Conservation (phyloP, 1,140 invertebrate genomes). For the Drosophila kohkoa region DNA sequence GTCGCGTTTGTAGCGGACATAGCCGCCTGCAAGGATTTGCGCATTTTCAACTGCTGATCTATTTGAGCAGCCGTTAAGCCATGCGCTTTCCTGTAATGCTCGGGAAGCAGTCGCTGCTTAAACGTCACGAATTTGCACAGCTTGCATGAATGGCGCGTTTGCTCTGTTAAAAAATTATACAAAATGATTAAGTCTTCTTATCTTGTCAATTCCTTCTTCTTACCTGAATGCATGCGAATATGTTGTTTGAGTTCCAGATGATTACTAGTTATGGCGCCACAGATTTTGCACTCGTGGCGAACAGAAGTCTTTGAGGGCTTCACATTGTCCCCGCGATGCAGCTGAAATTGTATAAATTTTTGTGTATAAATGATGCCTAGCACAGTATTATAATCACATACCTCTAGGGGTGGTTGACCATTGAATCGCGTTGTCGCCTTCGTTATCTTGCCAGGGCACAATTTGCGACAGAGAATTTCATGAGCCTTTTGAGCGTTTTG, state of each 20-base stretch:
- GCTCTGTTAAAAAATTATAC: slow-evolving; percentile 17
- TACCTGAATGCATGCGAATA: slow-evolving; percentile 72
- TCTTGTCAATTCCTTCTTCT: neutral
- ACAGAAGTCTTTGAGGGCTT: slow-evolving; percentile 23
- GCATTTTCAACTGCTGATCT: slow-evolving; percentile 57
- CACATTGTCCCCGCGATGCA: neutral
- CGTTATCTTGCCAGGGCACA: slow-evolving; percentile 40
- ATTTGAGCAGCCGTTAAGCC: slow-evolving; percentile 46
- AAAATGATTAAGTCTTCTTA: neutral
- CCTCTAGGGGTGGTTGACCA: slow-evolving; percentile 45
- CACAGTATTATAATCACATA: slow-evolving; percentile 15
- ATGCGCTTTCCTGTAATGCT: slow-evolving; percentile 60
- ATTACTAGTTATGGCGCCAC: slow-evolving; percentile 57
- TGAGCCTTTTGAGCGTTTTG: slow-evolving; percentile 70
- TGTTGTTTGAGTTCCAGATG: slow-evolving; percentile 72
- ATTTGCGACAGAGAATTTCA: slow-evolving; percentile 67
- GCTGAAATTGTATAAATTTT: slow-evolving; percentile 22
- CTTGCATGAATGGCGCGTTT: slow-evolving; percentile 53
- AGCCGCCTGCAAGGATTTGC: slow-evolving; percentile 15
- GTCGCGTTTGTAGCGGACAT: neutral
- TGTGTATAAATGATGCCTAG: neutral
- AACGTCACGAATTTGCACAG: slow-evolving; percentile 66
- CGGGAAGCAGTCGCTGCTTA: slow-evolving; percentile 50
- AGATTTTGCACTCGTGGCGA: slow-evolving; percentile 68
- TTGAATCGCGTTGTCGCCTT: slow-evolving; percentile 31